These are phyloP conservation scores for Cynaeus angustus DNA, from an alignment of 2,888 invertebrate genomes.

Conservation along the genomic window DNA sequence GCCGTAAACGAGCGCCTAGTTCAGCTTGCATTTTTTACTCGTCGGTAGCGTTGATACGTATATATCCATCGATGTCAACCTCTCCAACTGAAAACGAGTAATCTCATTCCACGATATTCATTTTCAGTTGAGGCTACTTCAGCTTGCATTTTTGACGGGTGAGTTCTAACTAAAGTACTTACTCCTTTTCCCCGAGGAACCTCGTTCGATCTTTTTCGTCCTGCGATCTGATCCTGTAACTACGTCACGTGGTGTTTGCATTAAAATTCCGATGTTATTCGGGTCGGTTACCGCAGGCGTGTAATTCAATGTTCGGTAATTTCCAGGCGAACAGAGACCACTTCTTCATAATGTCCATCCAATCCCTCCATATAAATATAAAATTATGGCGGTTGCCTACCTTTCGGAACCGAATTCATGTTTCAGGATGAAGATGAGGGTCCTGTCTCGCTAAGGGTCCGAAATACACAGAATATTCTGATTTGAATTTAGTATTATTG, in stretches of 20 bases:
- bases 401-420: constrained; percentile 9
- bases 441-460: not conserved
- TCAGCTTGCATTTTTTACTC: too few species aligned
- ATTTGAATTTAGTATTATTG: constrained; percentile 1
- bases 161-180: too few species aligned
- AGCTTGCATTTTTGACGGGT: too few species aligned
- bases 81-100: too few species aligned
- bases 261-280: constrained; percentile 41
- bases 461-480: not conserved
- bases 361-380: constrained; percentile 39
- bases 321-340: constrained; percentile 35
- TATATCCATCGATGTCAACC: too few species aligned
- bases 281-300: constrained; percentile 46
- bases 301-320: constrained; percentile 46
- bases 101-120: too few species aligned
- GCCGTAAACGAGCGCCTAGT: too few species aligned
- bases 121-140: too few species aligned
- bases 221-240: constrained; percentile 15
- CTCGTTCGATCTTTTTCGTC: constrained; percentile 25
- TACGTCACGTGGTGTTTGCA: constrained; percentile 35
- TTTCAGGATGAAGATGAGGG: constrained; percentile 5
- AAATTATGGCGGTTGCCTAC: constrained; percentile 31
- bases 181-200: too few species aligned
- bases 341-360: constrained; percentile 34
- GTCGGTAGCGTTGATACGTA: too few species aligned